Evolutionary conservation across 2,113 vertebrate species (phyloP).

Genomic region (Sitta europaea): DNA sequence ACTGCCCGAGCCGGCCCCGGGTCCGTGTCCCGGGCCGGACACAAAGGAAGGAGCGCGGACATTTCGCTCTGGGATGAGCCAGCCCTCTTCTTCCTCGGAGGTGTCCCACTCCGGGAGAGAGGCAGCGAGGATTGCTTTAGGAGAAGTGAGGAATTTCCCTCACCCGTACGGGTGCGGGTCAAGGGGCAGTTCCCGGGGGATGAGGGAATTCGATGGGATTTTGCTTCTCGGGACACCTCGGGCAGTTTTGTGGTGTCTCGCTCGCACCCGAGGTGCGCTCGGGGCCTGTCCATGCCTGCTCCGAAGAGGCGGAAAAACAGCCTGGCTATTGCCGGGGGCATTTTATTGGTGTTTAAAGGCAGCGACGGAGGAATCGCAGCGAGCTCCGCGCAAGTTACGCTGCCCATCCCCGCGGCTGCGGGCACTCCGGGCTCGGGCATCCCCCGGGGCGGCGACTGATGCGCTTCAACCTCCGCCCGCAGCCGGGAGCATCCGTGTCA

Average conservation of each 20-base stretch:
- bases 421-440: background rate
- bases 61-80: background rate
- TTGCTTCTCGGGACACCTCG: background rate
- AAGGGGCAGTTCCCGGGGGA: background rate
- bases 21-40: background rate
- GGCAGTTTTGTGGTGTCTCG: background rate
- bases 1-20: background rate
- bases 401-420: background rate
- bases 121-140: background rate
- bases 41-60: no score
- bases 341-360: background rate
- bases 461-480: background rate
- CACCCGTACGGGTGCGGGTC: fast-evolving
- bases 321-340: background rate
- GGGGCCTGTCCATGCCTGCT: background rate
- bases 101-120: background rate
- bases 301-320: background rate
- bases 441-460: background rate
- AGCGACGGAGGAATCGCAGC: background rate
- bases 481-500: background rate
- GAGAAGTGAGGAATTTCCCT: background rate
- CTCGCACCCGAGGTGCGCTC: fast-evolving
- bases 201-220: background rate
- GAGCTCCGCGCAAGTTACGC: background rate
- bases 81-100: background rate